Evolutionary conservation across 2,888 invertebrate species (phyloP), one percentile per base, ranked within the genome.

Genomic region (Drosophila austrosaltans): DNA sequence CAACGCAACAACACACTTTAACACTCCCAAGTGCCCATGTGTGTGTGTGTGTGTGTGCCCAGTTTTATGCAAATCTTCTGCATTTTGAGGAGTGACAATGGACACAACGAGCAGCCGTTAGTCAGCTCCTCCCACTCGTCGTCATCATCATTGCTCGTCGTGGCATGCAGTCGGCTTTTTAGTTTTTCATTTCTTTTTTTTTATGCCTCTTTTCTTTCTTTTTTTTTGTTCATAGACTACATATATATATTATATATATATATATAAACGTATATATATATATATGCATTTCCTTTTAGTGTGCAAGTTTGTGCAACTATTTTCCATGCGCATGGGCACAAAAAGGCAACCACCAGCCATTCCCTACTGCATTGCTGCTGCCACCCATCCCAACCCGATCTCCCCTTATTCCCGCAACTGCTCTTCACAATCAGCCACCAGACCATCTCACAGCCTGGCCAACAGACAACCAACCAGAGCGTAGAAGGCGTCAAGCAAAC

Each of bases 301-400:
- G 65, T 84, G 79, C 81, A 76, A 81, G 81, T 84, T 83, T 82
- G 82, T 85, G 84, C 76, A 81, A 83, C 84, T 86, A 84, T 86
- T 86, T 87, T 87, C 84, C 87, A 84, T 87, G 87, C 87, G 87
- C 87, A 87, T 87, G 88, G 84, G 86, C 87, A 87, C 73, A 77
- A 78, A 76, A 73, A 81, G 79, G 84, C 86, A 83, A 77, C 83
- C 80, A 82, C 74, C 82, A 75, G 48, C 71, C 71, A 39, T 36
- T 32, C 60, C 48, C 61, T 48, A 20, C 30, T 57, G 53, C 56
- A 57, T 65, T 58, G 36, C 39, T n/a, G 58, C 12, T 7, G 36
- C 48, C 54, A 36, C 39, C 39, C 28, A 25, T 10, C 3, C 16
- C 16, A 16, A 30, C n/a, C 32, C 12, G 25, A 42, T 22, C 32